These are phyloP conservation scores for Oryzias celebensis DNA, from an alignment of 2,113 vertebrate genomes.

Conservation along the genomic window DNA sequence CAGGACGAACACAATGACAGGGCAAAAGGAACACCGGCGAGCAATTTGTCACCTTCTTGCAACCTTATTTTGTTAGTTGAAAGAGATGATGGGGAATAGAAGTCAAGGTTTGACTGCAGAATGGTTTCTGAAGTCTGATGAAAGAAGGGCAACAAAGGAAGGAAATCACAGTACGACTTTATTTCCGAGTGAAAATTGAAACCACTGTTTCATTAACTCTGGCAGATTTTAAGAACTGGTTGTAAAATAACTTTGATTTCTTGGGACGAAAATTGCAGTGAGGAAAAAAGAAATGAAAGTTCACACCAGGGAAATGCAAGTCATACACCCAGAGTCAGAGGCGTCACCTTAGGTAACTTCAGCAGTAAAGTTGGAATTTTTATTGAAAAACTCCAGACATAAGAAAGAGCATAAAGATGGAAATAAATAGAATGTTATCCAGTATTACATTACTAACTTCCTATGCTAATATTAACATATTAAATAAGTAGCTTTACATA, in stretches of 20 bases:
- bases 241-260: constrained; percentile 16
- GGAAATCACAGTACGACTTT: constrained; percentile 1
- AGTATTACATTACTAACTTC: no score
- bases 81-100: constrained; percentile 20
- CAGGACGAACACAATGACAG: constrained; percentile 20
- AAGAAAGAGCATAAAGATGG: no score
- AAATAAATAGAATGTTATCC: no score
- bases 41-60: constrained; percentile 36
- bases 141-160: constrained; percentile 21
- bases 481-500: no score
- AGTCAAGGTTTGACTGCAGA: constrained; percentile 15
- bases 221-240: constrained; percentile 15
- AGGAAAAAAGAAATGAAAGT: not conserved
- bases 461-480: no score
- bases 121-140: constrained; percentile 9
- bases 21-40: constrained; percentile 19
- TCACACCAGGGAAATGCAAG: no score
- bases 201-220: constrained; percentile 40
- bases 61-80: constrained; percentile 26
- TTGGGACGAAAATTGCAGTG: not conserved
- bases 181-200: constrained; percentile 29
- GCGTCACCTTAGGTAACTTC: no score
- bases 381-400: no score
- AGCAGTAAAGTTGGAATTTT: no score
- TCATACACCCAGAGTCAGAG: no score